Evolutionary conservation across 2,888 invertebrate species (phyloP).

Genomic region (Drosophila mimetica): DNA sequence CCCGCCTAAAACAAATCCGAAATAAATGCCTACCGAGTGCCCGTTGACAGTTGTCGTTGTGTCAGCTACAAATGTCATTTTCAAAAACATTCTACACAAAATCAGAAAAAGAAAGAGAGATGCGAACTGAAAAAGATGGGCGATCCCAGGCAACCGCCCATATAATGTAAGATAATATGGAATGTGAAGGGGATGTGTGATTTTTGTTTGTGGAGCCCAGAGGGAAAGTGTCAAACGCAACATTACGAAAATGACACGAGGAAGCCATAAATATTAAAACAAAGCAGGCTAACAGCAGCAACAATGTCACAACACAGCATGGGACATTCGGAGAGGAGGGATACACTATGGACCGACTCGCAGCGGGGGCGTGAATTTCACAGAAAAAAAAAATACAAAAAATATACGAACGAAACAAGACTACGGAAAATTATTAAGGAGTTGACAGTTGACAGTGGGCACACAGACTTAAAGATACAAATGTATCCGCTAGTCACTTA

Average conservation of each 20-base stretch:
- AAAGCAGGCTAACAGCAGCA: slow-evolving; percentile 62
- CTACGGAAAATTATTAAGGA: slow-evolving; percentile 62
- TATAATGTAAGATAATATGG: slow-evolving; percentile 70
- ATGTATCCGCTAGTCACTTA: slow-evolving; percentile 63
- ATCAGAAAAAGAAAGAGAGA: slow-evolving; percentile 46
- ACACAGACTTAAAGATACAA: slow-evolving; percentile 66
- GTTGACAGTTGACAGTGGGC: slow-evolving; percentile 61
- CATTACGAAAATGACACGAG: slow-evolving; percentile 83
- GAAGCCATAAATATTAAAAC: slow-evolving; percentile 82
- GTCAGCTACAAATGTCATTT: slow-evolving; percentile 79
- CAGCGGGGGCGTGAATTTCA: slow-evolving; percentile 72
- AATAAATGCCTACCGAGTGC: slow-evolving; percentile 79
- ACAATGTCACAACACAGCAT: slow-evolving; percentile 71
- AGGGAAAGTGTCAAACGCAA: slow-evolving; percentile 82
- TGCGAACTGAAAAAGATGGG: slow-evolving; percentile 18
- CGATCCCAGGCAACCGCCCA: slow-evolving; percentile 48
- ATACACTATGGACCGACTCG: slow-evolving; percentile 10
- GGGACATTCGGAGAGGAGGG: slow-evolving; percentile 31
- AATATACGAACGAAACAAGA: slow-evolving; percentile 17
- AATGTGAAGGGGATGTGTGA: slow-evolving; percentile 42
- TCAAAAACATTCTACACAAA: slow-evolving; percentile 57
- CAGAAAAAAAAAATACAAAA: slow-evolving; percentile 38
- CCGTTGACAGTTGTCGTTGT: slow-evolving; percentile 76
- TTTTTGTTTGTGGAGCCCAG: slow-evolving; percentile 45
- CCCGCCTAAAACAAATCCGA: slow-evolving; percentile 35